These are phyloP conservation scores for Mamestra brassicae DNA, from an alignment of 2,888 invertebrate species.

Conservation along the genomic window DNA sequence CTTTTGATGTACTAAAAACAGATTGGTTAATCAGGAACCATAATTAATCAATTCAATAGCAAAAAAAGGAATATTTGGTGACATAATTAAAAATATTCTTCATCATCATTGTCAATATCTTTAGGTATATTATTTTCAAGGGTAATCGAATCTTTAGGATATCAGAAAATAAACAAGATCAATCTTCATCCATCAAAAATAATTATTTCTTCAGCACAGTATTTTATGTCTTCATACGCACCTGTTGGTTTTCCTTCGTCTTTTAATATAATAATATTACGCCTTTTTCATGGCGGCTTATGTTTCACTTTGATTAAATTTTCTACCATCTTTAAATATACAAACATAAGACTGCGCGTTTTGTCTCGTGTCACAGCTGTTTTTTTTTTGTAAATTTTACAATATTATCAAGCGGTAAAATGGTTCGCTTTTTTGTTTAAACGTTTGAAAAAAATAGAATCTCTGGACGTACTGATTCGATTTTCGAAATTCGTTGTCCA, in stretches of 20 bases:
- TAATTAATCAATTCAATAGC: too few relatives aligned
- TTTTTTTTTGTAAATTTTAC: background rate
- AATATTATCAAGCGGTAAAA: too few relatives aligned
- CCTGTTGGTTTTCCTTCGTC: constrained; percentile 19
- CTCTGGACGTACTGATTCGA: too few relatives aligned
- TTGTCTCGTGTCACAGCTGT: background rate
- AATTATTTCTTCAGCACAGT: constrained; percentile 23
- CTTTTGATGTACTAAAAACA: background rate
- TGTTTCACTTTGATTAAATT: constrained; percentile 31
- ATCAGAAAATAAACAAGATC: constrained; percentile 20
- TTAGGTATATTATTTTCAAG: background rate
- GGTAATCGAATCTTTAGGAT: constrained; percentile 3
- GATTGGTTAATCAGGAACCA: too few relatives aligned
- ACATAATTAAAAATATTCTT: too few relatives aligned
- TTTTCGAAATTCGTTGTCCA: too few relatives aligned
- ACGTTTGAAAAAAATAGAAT: too few relatives aligned
- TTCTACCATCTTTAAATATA: background rate
- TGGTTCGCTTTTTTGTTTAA: too few relatives aligned
- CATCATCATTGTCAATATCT: too few relatives aligned
- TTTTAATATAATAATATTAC: background rate
- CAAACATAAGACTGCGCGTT: background rate
- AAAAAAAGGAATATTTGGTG: too few relatives aligned
- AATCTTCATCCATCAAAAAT: constrained; percentile 53
- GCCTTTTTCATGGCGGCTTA: constrained; percentile 2
- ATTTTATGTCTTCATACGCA: constrained; percentile 24